phyloP scores from a whole-genome alignment of 1,140 invertebrate species.

The Drosophila bocqueti region DNA sequence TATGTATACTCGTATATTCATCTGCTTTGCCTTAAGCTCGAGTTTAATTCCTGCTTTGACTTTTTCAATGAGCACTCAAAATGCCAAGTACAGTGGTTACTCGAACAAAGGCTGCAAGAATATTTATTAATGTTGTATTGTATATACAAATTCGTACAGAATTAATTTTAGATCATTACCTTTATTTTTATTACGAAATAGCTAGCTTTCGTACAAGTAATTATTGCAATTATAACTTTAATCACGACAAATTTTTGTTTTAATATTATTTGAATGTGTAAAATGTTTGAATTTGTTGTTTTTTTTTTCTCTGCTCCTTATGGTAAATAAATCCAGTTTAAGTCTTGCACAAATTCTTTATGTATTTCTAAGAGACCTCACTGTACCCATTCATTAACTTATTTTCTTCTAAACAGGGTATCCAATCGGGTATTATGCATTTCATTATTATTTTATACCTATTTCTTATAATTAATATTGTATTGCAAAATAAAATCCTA shows the following conservation, averaged over 20 bases:
- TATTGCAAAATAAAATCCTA: background rate
- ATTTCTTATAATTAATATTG: background rate
- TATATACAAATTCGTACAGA: too few species aligned
- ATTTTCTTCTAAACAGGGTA: background rate
- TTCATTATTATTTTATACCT: too few species aligned
- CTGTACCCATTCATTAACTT: conserved; percentile 2
- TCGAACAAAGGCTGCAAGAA: background rate
- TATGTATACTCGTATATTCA: conserved; percentile 30
- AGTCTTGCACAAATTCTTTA: too few species aligned
- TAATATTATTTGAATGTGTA: too few species aligned
- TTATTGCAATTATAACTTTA: background rate
- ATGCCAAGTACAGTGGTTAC: conserved; percentile 11
- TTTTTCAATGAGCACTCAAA: conserved; percentile 49
- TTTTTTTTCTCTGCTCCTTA: too few species aligned
- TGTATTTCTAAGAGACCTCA: background rate
- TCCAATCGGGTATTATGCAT: background rate
- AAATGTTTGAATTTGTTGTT: too few species aligned
- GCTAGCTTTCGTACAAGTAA: background rate
- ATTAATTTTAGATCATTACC: too few species aligned
- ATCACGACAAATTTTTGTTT: too few species aligned
- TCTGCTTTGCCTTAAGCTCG: conserved; percentile 72
- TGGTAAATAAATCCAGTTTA: background rate
- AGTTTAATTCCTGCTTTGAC: conserved; percentile 80
- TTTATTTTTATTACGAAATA: background rate
- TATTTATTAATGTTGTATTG: too few species aligned